Conservation (phyloP, 2,888 invertebrate genomes). For the Lepas anatifera region DNA sequence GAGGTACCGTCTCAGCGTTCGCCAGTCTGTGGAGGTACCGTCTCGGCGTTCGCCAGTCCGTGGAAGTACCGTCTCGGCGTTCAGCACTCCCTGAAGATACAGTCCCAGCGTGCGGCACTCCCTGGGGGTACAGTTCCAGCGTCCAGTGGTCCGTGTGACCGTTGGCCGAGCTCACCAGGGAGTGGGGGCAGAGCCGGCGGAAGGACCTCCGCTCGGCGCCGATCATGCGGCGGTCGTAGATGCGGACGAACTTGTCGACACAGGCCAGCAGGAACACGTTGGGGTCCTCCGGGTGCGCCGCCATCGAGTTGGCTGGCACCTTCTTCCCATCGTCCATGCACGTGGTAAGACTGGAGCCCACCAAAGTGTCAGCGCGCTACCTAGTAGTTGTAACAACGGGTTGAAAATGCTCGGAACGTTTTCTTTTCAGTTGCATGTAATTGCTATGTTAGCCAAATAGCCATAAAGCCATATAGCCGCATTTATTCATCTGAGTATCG, state of each 20-base stretch:
- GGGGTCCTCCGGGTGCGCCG: slow-evolving; percentile 63
- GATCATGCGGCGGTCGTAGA: slow-evolving; percentile 48
- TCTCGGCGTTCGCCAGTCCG: too few species aligned
- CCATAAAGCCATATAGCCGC: too few species aligned
- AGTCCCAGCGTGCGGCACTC: too few species aligned
- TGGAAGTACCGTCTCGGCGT: too few species aligned
- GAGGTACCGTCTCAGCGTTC: neutral
- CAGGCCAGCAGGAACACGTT: slow-evolving; percentile 74
- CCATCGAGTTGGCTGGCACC: slow-evolving; percentile 75
- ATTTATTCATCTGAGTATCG: too few species aligned
- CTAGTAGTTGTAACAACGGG: too few species aligned
- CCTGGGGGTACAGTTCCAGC: too few species aligned
- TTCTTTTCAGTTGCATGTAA: too few species aligned
- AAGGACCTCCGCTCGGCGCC: slow-evolving; percentile 33
- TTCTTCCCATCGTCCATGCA: slow-evolving; percentile 36
- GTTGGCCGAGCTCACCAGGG: slow-evolving; percentile 43
- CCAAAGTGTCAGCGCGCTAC: neutral
- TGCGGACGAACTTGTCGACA: slow-evolving; percentile 59
- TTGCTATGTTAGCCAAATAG: too few species aligned
- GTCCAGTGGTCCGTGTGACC: too few species aligned
- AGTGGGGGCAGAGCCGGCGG: slow-evolving; percentile 50
- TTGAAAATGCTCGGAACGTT: too few species aligned
- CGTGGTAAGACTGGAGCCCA: neutral
- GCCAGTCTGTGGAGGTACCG: neutral
- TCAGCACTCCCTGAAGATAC: too few species aligned